Evolutionary conservation across 2,888 invertebrate genomes (phyloP).

Genomic region (Thymelicus acteon): DNA sequence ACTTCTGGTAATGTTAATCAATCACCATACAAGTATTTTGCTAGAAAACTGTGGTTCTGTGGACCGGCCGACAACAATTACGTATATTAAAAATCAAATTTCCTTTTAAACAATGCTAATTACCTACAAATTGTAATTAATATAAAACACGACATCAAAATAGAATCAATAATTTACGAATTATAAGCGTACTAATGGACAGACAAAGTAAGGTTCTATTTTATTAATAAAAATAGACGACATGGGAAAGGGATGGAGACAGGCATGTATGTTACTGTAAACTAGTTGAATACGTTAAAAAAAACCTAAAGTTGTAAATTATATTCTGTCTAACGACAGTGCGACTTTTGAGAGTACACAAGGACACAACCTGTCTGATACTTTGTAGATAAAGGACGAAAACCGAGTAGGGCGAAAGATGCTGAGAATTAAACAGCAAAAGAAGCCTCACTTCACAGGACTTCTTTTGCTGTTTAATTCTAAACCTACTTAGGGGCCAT

Average conservation of each 20-base stretch:
- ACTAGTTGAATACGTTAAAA: not conserved
- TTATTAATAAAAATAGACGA: slow-evolving; percentile 30
- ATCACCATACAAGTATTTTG: slow-evolving; percentile 1
- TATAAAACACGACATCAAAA: slow-evolving; percentile 35
- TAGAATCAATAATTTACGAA: slow-evolving; percentile 35
- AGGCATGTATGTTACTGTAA: slow-evolving; percentile 9
- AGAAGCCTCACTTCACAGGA: too few relatives aligned
- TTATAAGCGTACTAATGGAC: slow-evolving; percentile 38
- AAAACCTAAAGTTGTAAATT: not conserved
- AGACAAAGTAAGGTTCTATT: slow-evolving; percentile 32
- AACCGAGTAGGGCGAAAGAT: too few relatives aligned
- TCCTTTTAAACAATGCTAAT: slow-evolving; percentile 19
- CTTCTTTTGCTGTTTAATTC: too few relatives aligned
- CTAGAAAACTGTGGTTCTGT: not conserved
- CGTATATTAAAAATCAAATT: slow-evolving; percentile 11
- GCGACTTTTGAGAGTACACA: too few relatives aligned
- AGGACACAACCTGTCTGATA: too few relatives aligned
- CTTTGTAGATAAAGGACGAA: too few relatives aligned
- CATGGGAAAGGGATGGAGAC: slow-evolving; percentile 17
- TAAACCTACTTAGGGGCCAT: too few relatives aligned
- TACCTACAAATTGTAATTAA: slow-evolving; percentile 23
- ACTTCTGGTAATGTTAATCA: not conserved
- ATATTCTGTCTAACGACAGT: not conserved
- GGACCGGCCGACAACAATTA: slow-evolving; percentile 30
- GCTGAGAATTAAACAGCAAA: too few relatives aligned